phyloP scores from a whole-genome alignment of 2,113 vertebrate species.

The Periophthalmodon schlosseri region DNA sequence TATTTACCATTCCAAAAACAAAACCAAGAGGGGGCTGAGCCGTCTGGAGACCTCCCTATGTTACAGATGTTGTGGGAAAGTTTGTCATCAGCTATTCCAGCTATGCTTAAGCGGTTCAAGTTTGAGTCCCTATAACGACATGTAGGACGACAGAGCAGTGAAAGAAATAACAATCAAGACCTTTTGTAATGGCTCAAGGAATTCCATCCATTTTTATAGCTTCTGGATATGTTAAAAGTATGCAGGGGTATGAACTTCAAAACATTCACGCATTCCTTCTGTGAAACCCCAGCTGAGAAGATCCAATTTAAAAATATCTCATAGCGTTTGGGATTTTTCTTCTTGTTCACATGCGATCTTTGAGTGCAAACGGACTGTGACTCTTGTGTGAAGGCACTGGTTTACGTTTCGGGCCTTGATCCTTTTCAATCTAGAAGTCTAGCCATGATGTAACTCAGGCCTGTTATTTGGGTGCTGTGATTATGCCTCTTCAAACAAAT shows the following conservation, averaged over 20 bases:
- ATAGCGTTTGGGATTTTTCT: conserved; percentile 35
- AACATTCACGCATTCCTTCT: conserved; percentile 35
- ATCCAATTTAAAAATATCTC: conserved; percentile 28
- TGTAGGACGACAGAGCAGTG: conserved; percentile 65
- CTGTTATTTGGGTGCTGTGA: conserved; percentile 1
- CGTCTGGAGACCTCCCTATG: conserved; percentile 60
- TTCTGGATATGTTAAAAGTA: conserved; percentile 70
- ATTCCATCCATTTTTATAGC: conserved; percentile 74
- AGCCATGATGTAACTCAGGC: conserved; percentile 5
- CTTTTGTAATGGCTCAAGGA: conserved; percentile 70
- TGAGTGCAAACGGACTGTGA: conserved; percentile 29
- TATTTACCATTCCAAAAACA: conserved; percentile 57
- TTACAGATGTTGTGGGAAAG: conserved; percentile 79
- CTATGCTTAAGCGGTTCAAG: conserved; percentile 66
- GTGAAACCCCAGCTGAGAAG: conserved; percentile 31
- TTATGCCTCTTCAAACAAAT: conserved; percentile 10
- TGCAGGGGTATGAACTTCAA: conserved; percentile 63
- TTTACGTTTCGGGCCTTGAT: conserved; percentile 22
- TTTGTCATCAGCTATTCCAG: conserved; percentile 76
- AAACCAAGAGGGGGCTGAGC: conserved; percentile 20
- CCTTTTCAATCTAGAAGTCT: conserved; percentile 10
- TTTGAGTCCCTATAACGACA: conserved; percentile 65
- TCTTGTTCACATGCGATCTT: conserved; percentile 39
- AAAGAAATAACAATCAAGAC: conserved; percentile 74
- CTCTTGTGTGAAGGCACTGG: neutral